Base-by-base conservation (phyloP, 1,140 invertebrate genomes). In the Himalopsyche phryganea region DNA sequence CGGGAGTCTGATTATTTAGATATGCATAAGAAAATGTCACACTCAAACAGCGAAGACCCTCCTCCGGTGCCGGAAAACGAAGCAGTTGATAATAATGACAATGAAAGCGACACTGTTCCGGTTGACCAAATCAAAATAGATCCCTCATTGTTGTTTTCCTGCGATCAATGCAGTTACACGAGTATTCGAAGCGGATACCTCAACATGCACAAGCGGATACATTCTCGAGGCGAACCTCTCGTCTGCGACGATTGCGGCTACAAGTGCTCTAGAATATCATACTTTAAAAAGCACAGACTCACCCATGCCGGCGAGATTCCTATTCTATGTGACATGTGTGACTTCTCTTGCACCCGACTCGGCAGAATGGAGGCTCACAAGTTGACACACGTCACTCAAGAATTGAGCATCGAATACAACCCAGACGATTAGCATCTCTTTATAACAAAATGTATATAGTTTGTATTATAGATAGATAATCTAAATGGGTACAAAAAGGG, bases 121-220 rank as follows among this genome's bases (percentile, higher is more conserved):
- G 38, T n/a, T 40, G 38, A 40, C 3, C 38, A 40, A 2, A 32
- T 44, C 14, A 1, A 10, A n/a, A 41, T 15, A 17, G 50, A 13
- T 2, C 42, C 23, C 23, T 28, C 23, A 9, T 9, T 45, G 33
- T 13, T 44, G 11, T 58, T 45, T 17, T 50, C 56, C 2, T 58
- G 56, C 49, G 56, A 58, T 10, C 56, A 58, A 33, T 58, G 56
- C 49, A 50, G 36, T 11, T 58, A 58, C 35, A 58, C 56, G 0
- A 58, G 56, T 19, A 18, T 48, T 19, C 14, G 49, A n/a, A 23
- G 40, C 10, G 56, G 56, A 1, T 58, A 58, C 20, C 48, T 58
- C 42, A 41, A 35, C 17, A 58, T 58, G 56, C 56, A 58, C 35
- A 58, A 50, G 41, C 13, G 48, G 14, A 58, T 58, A 2, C 56